phyloP scores from a whole-genome alignment of 2,888 invertebrate genomes.

The Abrostola triplasia region DNA sequence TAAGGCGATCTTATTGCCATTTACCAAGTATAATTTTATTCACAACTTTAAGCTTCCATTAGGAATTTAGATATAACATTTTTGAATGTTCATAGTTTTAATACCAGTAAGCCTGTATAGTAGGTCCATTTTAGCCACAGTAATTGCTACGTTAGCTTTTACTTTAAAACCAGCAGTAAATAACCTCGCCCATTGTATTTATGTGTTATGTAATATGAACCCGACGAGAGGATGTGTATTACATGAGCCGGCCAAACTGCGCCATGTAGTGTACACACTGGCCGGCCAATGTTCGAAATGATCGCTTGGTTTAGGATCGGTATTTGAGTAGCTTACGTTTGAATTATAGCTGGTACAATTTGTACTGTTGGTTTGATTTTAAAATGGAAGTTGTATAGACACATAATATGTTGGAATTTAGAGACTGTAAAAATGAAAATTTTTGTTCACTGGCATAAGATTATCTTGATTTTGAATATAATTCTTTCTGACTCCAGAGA shows the following conservation, averaged over 20 bases:
- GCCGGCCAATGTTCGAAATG: conserved; percentile 40
- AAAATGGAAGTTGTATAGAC: too few relatives aligned
- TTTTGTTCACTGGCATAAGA: too few relatives aligned
- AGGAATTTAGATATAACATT: neutral
- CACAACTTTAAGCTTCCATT: too few relatives aligned
- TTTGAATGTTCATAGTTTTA: neutral
- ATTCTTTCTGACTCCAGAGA: too few relatives aligned
- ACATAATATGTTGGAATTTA: too few relatives aligned
- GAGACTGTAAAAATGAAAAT: too few relatives aligned
- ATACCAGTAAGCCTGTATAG: neutral
- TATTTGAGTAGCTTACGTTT: too few relatives aligned
- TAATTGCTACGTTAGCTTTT: conserved; percentile 66
- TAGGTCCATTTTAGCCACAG: conserved; percentile 58
- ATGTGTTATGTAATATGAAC: conserved; percentile 77
- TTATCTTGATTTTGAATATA: too few relatives aligned
- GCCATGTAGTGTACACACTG: conserved; percentile 38
- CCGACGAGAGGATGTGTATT: conserved; percentile 60
- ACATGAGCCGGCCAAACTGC: conserved; percentile 45
- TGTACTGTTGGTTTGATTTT: too few relatives aligned
- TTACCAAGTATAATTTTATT: too few relatives aligned
- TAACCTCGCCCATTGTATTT: conserved; percentile 75
- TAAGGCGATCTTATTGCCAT: too few relatives aligned
- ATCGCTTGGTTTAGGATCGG: conserved; percentile 18
- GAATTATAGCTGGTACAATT: too few relatives aligned
- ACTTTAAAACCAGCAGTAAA: conserved; percentile 73